Base-by-base conservation (phyloP, 2,888 invertebrate species). In the Nebria brevicollis region DNA sequence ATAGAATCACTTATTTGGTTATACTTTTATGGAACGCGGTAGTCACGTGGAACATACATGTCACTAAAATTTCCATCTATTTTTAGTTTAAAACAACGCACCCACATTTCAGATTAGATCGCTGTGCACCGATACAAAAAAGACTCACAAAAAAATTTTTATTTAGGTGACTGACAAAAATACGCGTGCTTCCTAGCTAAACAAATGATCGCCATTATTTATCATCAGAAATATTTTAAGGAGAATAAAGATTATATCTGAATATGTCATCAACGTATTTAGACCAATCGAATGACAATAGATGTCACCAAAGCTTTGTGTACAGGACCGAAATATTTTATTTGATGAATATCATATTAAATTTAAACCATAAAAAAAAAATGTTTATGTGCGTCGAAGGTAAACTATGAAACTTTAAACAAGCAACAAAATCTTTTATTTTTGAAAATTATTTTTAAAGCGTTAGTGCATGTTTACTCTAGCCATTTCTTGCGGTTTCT, bases 1-100 rank as follows among this genome's bases (percentile, higher is more conserved):
- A 25, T 26, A 25, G 70, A 34, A 70, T 34, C 70, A 70, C 15
- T 70, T 15, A 70, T 70, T 20, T 70, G 70, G n/a, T 70, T 70
- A 15, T 70, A 70, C 70, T 11, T 15, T 70, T 70, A 15, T 70
- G 70, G 70, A 15, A 70, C 70, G 15, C 70, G 34, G 70, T 70
- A 70, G 70, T 25, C 70, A 70, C 70, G 70, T 70, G 70, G n/a
- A 70, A 34, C 26, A 26, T 7, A 70, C 70, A 70, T 70, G 70
- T 70, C 70, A 70, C 70, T 70, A 26, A 70, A 70, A 15, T 54
- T 54, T 54, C 54, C 11, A 70, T 70, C 70, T 70, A 70, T 70
- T 70, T 70, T 70, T 70, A 70, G 70, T 70, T 26, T 25, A 70
- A 8, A 25, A 70, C 70, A 34, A 70, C 25, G 20, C 70, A 70